These are phyloP conservation scores for Zophobas atratus DNA, from an alignment of 1,140 invertebrate genomes.

Conservation along the genomic window DNA sequence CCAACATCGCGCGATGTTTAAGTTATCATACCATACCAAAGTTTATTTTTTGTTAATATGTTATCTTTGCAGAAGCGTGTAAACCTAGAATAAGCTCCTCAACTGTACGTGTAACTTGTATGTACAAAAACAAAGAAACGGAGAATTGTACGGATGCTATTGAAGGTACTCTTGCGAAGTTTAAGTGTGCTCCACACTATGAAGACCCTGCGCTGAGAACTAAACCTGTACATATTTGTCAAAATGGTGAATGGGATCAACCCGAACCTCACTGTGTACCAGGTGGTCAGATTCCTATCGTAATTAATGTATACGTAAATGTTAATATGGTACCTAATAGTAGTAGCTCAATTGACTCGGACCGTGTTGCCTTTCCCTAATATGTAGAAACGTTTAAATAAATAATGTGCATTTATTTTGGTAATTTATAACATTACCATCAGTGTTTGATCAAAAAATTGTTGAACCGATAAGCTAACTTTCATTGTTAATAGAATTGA, in stretches of 20 bases:
- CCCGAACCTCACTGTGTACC: constrained; percentile 10
- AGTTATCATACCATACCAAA: constrained; percentile 33
- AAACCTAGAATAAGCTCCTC: neutral
- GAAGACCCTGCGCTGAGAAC: neutral
- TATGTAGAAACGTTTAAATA: too few relatives aligned
- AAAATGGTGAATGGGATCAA: constrained; percentile 3
- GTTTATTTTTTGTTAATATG: neutral
- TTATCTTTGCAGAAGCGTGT: constrained; percentile 4
- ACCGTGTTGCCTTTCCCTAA: too few relatives aligned
- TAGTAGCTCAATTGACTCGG: too few relatives aligned
- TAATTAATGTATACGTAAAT: neutral
- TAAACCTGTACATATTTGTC: neutral
- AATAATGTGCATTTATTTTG: too few relatives aligned
- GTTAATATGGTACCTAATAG: neutral
- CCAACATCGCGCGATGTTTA: constrained; percentile 35
- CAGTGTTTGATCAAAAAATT: too few relatives aligned
- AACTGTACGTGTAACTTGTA: constrained; percentile 9
- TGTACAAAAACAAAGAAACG: neutral
- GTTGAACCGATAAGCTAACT: too few relatives aligned
- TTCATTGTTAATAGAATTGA: too few relatives aligned
- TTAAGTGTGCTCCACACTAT: constrained; percentile 16
- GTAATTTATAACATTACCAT: too few relatives aligned
- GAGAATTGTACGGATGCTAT: neutral
- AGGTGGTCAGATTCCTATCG: constrained; percentile 12
- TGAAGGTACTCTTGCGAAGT: constrained; percentile 27